Conservation (phyloP, 2,888 invertebrate genomes). For the Epinotia ramella region DNA sequence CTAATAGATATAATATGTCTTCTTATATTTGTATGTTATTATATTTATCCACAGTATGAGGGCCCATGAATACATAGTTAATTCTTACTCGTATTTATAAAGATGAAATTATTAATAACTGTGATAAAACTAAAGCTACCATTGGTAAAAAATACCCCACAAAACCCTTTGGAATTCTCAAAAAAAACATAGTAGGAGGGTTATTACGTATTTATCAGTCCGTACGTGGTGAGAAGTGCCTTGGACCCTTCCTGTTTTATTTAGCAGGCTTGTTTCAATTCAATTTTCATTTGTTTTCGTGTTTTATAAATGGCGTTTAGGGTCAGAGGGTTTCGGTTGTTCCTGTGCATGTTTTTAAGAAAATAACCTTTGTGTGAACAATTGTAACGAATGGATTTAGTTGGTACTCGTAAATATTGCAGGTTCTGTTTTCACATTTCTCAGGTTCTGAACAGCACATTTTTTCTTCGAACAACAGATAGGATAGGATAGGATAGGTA, state of each 20-base stretch:
- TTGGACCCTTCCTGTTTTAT: constrained; percentile 62
- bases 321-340: constrained; percentile 22
- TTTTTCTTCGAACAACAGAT: too few species aligned
- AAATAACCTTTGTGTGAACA: constrained; percentile 7
- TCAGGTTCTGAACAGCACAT: too few species aligned
- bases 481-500: too few species aligned
- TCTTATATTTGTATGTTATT: neutral
- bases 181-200: constrained; percentile 51
- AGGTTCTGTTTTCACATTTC: too few species aligned
- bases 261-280: constrained; percentile 68
- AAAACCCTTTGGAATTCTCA: neutral
- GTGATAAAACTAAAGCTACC: neutral
- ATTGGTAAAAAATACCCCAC: neutral
- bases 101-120: neutral
- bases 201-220: constrained; percentile 67
- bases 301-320: constrained; percentile 38
- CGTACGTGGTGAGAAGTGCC: constrained; percentile 48
- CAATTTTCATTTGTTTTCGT: constrained; percentile 61
- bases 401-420: neutral
- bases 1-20: too few species aligned
- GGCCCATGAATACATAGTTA: neutral
- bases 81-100: neutral
- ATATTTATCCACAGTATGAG: neutral
- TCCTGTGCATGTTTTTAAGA: constrained; percentile 7
- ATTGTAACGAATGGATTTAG: constrained; percentile 2